A percentile compares a stretch with the other conserved stretches of the same genome.
phyloP scores from a whole-genome alignment of 2,113 vertebrate species.

The Tragelaphus strepsiceros region DNA sequence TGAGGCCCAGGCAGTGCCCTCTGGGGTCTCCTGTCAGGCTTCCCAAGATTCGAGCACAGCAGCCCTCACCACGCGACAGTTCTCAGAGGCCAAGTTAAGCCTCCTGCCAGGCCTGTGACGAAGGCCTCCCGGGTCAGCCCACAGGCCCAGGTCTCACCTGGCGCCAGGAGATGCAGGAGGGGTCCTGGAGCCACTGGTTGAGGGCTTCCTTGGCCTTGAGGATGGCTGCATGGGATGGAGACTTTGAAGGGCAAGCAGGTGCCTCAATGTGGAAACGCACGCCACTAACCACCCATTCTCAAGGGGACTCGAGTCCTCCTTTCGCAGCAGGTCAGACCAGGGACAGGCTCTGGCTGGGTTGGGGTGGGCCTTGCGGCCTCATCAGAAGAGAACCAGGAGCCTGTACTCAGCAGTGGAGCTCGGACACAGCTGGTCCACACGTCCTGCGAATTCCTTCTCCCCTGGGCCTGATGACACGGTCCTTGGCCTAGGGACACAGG shows the following conservation, averaged over 20 bases:
- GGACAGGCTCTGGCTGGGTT: not conserved
- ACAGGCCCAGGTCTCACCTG: rapidly evolving
- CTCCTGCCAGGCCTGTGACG: not conserved
- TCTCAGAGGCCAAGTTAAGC: not conserved
- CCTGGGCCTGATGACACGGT: not conserved
- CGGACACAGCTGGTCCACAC: not conserved
- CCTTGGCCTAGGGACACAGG: not conserved
- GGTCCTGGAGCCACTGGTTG: not conserved
- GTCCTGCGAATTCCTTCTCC: not conserved
- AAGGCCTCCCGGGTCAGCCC: not conserved
- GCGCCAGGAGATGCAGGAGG: not conserved
- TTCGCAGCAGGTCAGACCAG: not conserved
- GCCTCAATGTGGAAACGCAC: not conserved
- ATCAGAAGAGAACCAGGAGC: not conserved
- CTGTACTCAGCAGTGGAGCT: not conserved
- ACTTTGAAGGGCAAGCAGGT: not conserved
- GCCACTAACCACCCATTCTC: not conserved
- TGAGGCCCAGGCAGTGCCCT: not conserved
- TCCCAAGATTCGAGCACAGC: not conserved
- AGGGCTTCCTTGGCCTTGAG: not conserved
- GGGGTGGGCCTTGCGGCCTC: not conserved
- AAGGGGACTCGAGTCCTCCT: not conserved
- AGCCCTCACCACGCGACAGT: rapidly evolving
- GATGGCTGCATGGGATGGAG: not conserved
- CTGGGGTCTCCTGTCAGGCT: not conserved